Percentiles rank a stretch among this genome's conserved stretches.
Evolutionary conservation across 1,140 invertebrate species (phyloP).

Genomic region (Drosophila pachea): DNA sequence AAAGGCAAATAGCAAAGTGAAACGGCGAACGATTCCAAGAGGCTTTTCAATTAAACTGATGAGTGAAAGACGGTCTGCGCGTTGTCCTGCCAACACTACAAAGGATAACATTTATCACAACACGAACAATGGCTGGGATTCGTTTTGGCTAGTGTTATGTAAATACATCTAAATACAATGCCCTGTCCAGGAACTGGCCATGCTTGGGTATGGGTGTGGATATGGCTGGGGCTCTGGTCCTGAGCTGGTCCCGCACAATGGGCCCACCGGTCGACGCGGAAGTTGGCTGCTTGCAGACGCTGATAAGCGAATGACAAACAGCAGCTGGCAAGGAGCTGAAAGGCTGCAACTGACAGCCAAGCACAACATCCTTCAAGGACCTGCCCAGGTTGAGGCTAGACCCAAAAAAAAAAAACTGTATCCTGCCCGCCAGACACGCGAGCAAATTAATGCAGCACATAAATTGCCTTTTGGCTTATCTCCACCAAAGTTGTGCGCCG

Average conservation of each 20-base stretch:
- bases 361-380: constrained; percentile 10
- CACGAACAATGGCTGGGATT: constrained; percentile 37
- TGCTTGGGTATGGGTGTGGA: background rate
- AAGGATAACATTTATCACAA: constrained; percentile 43
- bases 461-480: constrained; percentile 48
- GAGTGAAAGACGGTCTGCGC: constrained; percentile 26
- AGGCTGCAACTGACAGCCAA: constrained; percentile 25
- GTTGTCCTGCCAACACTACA: too few relatives aligned
- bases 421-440: constrained; percentile 12
- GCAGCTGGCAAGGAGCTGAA: constrained; percentile 29
- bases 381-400: constrained; percentile 6
- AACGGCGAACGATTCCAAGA: constrained; percentile 20
- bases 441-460: constrained; percentile 47
- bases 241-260: too few relatives aligned
- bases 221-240: too few relatives aligned
- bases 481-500: constrained; percentile 28
- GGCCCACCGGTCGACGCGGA: constrained; percentile 17
- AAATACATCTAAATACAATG: constrained; percentile 36
- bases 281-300: constrained; percentile 34
- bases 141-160: constrained; percentile 28
- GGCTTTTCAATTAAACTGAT: constrained; percentile 70
- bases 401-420: constrained; percentile 5
- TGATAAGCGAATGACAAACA: constrained; percentile 74
- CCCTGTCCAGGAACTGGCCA: constrained; percentile 1
- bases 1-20: constrained; percentile 47